Conservation (phyloP, 2,797 vertebrate genomes). For the Leptatherina wallacei region DNA sequence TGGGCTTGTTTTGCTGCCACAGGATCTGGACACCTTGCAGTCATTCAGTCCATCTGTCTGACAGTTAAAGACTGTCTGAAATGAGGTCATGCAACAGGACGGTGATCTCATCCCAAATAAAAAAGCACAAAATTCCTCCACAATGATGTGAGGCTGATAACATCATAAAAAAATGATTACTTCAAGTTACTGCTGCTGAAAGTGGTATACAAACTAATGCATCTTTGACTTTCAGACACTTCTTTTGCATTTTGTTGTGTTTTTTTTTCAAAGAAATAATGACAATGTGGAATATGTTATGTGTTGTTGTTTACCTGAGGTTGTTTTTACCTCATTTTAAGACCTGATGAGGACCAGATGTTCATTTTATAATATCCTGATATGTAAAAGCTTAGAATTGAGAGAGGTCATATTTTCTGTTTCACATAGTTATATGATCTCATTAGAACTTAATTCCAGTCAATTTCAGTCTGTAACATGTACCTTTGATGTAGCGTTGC, state of each 20-base stretch:
- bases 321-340: neutral
- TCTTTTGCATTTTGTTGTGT: neutral
- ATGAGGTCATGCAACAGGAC: neutral
- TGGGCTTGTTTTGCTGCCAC: neutral
- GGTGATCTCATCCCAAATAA: neutral
- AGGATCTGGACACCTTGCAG: neutral
- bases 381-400: neutral
- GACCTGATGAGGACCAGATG: neutral
- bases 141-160: neutral
- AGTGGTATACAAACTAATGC: neutral
- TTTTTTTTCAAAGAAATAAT: neutral
- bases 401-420: neutral
- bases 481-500: slow-evolving; percentile 14
- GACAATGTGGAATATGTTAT: neutral
- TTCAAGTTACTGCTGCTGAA: neutral
- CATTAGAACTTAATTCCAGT: slow-evolving; percentile 3
- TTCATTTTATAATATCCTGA: neutral
- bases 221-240: neutral
- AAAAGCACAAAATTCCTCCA: neutral
- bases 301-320: neutral
- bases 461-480: neutral
- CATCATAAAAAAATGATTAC: neutral
- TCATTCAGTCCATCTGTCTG: neutral
- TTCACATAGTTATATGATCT: slow-evolving; percentile 1
- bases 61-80: neutral